Conservation (phyloP, 2,113 vertebrate species). For the Zosterops japonicus region DNA sequence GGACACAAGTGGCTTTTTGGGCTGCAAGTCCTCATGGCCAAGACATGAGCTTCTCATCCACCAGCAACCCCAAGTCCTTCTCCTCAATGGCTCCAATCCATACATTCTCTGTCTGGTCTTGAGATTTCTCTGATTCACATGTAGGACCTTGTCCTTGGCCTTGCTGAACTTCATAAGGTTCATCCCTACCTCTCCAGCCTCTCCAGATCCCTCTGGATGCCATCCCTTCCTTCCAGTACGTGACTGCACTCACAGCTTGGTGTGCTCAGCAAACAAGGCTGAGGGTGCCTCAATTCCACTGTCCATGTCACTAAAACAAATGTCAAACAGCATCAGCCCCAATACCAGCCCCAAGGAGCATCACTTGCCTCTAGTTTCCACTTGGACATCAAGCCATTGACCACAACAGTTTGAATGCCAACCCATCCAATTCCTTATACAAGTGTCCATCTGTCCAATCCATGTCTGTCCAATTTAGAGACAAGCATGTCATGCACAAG, state of each 20-base stretch:
- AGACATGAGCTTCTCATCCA: not conserved
- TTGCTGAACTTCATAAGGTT: not conserved
- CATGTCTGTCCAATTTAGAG: not conserved
- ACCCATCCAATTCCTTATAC: not conserved
- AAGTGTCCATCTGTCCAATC: not conserved
- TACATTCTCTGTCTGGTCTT: not conserved
- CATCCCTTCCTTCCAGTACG: not conserved
- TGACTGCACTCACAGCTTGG: not conserved
- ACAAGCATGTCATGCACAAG: not conserved
- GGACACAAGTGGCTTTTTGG: rapidly evolving
- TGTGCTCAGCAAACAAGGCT: not conserved
- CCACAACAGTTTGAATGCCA: rapidly evolving
- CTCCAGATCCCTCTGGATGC: not conserved
- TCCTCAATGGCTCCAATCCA: not conserved
- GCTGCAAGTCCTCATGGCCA: not conserved
- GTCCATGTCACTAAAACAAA: not conserved
- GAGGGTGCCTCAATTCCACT: not conserved
- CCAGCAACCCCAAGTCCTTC: not conserved
- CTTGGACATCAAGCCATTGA: not conserved
- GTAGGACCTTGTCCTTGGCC: not conserved
- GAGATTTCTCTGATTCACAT: not conserved
- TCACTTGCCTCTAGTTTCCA: not conserved
- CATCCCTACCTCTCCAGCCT: not conserved
- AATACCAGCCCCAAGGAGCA: not conserved
- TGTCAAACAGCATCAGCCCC: not conserved